These are phyloP conservation scores for Lacanobia oleracea DNA, from an alignment of 2,888 invertebrate genomes.

Conservation along the genomic window DNA sequence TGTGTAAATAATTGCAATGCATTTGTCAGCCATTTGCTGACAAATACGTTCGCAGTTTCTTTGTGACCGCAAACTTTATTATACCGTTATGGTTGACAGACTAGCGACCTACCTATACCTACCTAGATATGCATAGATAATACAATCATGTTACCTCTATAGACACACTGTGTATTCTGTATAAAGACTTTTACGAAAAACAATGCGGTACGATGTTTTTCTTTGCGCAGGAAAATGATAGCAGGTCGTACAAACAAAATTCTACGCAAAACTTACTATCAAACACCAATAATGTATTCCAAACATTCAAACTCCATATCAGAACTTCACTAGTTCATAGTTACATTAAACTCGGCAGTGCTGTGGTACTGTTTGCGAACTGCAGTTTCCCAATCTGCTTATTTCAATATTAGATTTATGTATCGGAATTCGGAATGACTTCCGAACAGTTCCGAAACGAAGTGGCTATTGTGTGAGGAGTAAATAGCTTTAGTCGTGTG, in stretches of 20 bases:
- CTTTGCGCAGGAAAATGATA: not conserved
- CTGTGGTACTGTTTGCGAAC: slow-evolving; percentile 34
- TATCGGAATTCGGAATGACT: slow-evolving; percentile 28
- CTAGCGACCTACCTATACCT: not conserved
- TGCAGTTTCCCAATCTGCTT: slow-evolving; percentile 52
- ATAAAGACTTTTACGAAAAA: not conserved
- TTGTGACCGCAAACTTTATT: not conserved
- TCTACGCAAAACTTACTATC: slow-evolving; percentile 5
- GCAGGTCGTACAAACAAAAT: slow-evolving; percentile 2
- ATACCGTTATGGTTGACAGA: not conserved
- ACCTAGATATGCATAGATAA: not conserved
- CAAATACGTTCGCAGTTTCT: slow-evolving; percentile 3
- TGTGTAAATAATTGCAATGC: slow-evolving; percentile 25
- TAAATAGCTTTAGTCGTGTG: slow-evolving; percentile 35
- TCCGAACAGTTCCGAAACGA: slow-evolving; percentile 32
- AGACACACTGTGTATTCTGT: not conserved
- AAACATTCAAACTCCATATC: slow-evolving; percentile 26
- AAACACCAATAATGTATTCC: slow-evolving; percentile 40
- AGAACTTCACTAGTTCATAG: slow-evolving; percentile 30
- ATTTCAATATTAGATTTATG: slow-evolving; percentile 59
- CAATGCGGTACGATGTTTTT: not conserved
- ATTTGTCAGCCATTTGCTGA: slow-evolving; percentile 17
- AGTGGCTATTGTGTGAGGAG: slow-evolving; percentile 41
- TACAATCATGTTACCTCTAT: not conserved
- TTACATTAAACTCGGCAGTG: slow-evolving; percentile 36